These are phyloP conservation scores for Drosophila borealis DNA, from an alignment of 2,888 invertebrate species.

Conservation along the genomic window DNA sequence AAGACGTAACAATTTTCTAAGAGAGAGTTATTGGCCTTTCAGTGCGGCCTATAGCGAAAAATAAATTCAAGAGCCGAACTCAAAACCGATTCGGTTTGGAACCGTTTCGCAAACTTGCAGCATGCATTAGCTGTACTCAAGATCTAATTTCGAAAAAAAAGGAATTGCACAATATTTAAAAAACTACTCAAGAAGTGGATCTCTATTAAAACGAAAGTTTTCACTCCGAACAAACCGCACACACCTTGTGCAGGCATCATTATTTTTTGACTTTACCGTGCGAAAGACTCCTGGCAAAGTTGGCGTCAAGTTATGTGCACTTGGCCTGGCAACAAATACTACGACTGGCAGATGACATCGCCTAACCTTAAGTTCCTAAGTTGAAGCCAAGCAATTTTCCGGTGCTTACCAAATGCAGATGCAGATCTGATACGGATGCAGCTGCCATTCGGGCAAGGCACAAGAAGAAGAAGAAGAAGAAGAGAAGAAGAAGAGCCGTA, in stretches of 20 bases:
- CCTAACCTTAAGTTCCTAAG: slow-evolving; percentile 23
- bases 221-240: background rate
- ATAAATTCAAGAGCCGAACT: too few species aligned
- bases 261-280: slow-evolving; percentile 27
- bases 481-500: slow-evolving; percentile 12
- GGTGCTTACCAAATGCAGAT: slow-evolving; percentile 36
- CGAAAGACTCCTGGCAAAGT: slow-evolving; percentile 19
- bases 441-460: slow-evolving; percentile 10
- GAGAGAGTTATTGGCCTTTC: too few species aligned
- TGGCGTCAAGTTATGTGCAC: slow-evolving; percentile 33
- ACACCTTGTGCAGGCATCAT: slow-evolving; percentile 24
- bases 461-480: background rate
- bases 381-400: slow-evolving; percentile 46
- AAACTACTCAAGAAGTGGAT: background rate
- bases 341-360: slow-evolving; percentile 37
- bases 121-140: too few species aligned
- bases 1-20: too few species aligned
- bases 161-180: background rate
- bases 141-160: too few species aligned
- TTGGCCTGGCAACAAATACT: slow-evolving; percentile 21
- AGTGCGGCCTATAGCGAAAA: too few species aligned
- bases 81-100: too few species aligned
- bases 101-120: too few species aligned
- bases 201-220: slow-evolving; percentile 18
- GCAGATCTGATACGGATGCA: slow-evolving; percentile 29